A percentile compares a stretch with the other conserved stretches of the same genome.
These are phyloP conservation scores for Sympetrum striolatum DNA, from an alignment of 2,888 invertebrate genomes.

Conservation along the genomic window DNA sequence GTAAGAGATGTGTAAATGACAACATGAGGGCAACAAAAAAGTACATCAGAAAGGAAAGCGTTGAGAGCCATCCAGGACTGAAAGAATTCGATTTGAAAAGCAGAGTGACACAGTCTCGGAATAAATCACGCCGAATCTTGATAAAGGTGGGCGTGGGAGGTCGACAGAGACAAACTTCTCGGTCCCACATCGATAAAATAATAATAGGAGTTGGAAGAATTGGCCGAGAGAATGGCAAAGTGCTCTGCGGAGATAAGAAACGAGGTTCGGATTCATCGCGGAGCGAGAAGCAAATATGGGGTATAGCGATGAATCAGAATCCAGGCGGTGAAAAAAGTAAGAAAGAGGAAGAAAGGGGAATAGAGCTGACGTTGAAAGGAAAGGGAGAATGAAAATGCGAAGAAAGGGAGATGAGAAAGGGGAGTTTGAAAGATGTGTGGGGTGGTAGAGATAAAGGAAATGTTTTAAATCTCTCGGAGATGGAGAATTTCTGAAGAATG, in stretches of 20 bases:
- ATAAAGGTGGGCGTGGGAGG: too few species aligned
- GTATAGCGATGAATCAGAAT: background rate
- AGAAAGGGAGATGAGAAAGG: conserved; percentile 56
- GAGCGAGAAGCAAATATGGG: background rate
- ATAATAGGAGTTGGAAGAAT: too few species aligned
- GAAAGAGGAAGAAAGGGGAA: conserved; percentile 50
- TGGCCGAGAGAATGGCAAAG: background rate
- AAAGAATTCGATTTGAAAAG: too few species aligned
- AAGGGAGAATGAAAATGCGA: conserved; percentile 54
- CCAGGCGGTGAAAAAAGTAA: conserved; percentile 47
- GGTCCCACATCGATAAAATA: too few species aligned
- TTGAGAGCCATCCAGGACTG: too few species aligned
- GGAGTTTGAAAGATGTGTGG: conserved; percentile 53
- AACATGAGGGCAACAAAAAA: too few species aligned
- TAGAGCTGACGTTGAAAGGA: conserved; percentile 47
- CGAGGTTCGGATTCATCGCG: background rate
- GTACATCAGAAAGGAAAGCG: too few species aligned
- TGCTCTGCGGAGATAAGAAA: conserved; percentile 28
- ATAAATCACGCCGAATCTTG: too few species aligned
- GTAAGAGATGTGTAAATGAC: too few species aligned
- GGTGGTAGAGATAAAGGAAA: background rate
- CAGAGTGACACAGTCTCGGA: too few species aligned
- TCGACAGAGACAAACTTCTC: too few species aligned
- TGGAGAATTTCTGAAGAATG: background rate
- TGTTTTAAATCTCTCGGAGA: background rate